Evolutionary conservation across 2,888 invertebrate species (phyloP), one percentile per base, ranked within the genome.

Genomic region (Sarcophaga caerulescens): DNA sequence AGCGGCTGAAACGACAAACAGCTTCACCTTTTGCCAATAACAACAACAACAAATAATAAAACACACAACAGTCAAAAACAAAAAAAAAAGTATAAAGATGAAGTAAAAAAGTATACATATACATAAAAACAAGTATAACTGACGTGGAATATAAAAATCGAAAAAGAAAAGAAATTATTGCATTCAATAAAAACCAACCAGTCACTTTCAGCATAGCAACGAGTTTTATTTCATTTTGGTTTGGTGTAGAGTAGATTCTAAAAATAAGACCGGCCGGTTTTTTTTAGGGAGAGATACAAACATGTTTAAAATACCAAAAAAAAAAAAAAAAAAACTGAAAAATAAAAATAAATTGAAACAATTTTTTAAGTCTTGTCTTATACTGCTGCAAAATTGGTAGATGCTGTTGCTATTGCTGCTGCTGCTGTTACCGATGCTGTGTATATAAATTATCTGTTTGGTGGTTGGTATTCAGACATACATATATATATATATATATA

Each of bases 141-240:
- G 81, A 75, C 86, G 81, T 86, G 86, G 84, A 75, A 80, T 80
- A 81, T 81, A 86, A 81, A 84, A 84, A 86, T 84, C 86, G 81
- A 86, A 86, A 81, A 81, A 85, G 60, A 59, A 83, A 86, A 86
- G 86, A 86, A 86, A 86, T 86, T 84, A 86, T 81, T 86, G 86
- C 86, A 86, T 84, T 86, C 84, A 81, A 86, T 81, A 82, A 76
- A 85, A 80, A 70, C 47, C 81, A 90, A 89, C 90, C 90, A 89
- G 91, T 90, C 89, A 90, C 77, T 88, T 88, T 89, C 90, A 90
- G 90, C 91, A 89, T 91, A 91, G 92, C 91, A 92, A 92, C 92
- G 89, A 90, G 91, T 92, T 92, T 90, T 76, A 82, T 52, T 68
- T 12, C 35, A 52, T 35, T 59, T 66, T 19, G 19, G 25, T 76